phyloP scores from a whole-genome alignment of 1,140 invertebrate genomes.

The Aphelenchoides besseyi region DNA sequence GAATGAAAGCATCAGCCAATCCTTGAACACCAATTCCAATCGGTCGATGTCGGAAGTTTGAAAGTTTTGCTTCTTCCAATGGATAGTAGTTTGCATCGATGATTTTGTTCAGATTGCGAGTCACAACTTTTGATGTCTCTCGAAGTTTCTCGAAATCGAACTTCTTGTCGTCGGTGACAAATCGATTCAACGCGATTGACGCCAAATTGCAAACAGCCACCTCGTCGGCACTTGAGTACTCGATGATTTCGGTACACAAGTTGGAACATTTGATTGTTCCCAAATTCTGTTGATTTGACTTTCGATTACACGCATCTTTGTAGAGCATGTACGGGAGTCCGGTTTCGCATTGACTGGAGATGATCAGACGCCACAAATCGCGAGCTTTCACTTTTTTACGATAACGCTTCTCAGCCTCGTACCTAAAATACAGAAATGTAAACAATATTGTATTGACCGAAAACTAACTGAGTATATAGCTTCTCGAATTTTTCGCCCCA shows the following conservation, averaged over 20 bases:
- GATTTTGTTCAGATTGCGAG: conserved; percentile 90
- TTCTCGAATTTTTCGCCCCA: conserved; percentile 92
- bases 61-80: conserved; percentile 73
- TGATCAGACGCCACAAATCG: conserved; percentile 85
- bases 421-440: conserved; percentile 66
- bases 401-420: conserved; percentile 78
- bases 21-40: conserved; percentile 72
- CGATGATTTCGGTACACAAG: conserved; percentile 93
- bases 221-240: conserved; percentile 83
- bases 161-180: conserved; percentile 73
- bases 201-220: conserved; percentile 97
- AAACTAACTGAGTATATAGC: conserved; percentile 74
- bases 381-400: conserved; percentile 79
- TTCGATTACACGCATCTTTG: conserved; percentile 86
- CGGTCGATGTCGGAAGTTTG: conserved; percentile 87
- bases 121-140: conserved; percentile 74
- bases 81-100: conserved; percentile 97
- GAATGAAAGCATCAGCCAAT: conserved; percentile 88
- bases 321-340: conserved; percentile 89
- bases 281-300: conserved; percentile 96
- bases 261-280: conserved; percentile 98
- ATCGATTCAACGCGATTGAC: conserved; percentile 95
- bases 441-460: conserved; percentile 17
- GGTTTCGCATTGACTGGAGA: conserved; percentile 93
- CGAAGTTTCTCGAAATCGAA: conserved; percentile 87